A percentile compares a stretch with the other conserved stretches of the same genome.
phyloP scores from a whole-genome alignment of 2,888 invertebrate species.

The Luperina testacea region DNA sequence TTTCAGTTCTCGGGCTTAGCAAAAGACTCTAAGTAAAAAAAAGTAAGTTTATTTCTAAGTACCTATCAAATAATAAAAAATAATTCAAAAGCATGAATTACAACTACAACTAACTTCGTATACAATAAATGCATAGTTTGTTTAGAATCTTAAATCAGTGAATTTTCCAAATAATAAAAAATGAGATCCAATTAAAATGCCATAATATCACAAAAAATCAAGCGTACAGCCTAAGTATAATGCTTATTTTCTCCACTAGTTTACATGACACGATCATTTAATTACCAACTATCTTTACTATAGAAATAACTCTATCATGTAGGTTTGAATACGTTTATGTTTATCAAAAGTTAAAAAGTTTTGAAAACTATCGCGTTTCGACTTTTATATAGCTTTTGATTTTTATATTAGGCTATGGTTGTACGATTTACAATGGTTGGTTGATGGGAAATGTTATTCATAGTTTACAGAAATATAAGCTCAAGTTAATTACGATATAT shows the following conservation, averaged over 20 bases:
- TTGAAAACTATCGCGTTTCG: background rate
- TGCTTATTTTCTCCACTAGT: constrained; percentile 38
- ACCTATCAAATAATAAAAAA: background rate
- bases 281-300: constrained; percentile 27
- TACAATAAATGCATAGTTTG: constrained; percentile 58
- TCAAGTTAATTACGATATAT: background rate
- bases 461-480: constrained; percentile 6
- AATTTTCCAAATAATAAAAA: constrained; percentile 39
- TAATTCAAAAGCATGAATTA: background rate
- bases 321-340: background rate
- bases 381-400: constrained; percentile 9
- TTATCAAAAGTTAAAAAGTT: background rate
- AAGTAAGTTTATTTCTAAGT: background rate
- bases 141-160: constrained; percentile 57
- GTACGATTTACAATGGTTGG: no score
- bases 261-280: constrained; percentile 17
- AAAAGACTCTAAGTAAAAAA: background rate
- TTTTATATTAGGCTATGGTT: background rate
- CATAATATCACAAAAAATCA: constrained; percentile 62
- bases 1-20: constrained; percentile 12
- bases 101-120: constrained; percentile 62
- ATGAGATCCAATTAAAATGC: constrained; percentile 67
- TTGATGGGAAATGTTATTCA: background rate
- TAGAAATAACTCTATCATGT: constrained; percentile 18
- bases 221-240: constrained; percentile 54